These are phyloP conservation scores for Chrosomus eos DNA, from an alignment of 2,797 vertebrate species.

Conservation along the genomic window DNA sequence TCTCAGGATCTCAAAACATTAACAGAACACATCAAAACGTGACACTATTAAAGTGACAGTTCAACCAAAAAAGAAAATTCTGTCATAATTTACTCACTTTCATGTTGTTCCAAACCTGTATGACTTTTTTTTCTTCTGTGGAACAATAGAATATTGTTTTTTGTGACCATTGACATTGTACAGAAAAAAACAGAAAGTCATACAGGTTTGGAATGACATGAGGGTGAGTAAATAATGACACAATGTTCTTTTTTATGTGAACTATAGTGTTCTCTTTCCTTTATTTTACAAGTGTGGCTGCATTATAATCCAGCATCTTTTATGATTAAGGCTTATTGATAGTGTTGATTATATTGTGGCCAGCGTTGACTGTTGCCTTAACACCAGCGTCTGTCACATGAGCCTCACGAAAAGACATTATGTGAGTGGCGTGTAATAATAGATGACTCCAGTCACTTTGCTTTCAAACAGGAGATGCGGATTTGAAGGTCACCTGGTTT, in stretches of 20 bases:
- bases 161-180: not conserved
- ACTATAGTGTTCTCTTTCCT: constrained; percentile 1
- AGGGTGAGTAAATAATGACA: not conserved
- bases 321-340: constrained; percentile 72
- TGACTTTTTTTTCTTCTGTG: not conserved
- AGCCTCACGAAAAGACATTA: constrained; percentile 82
- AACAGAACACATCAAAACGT: too few relatives aligned
- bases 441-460: constrained; percentile 85
- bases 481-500: constrained; percentile 90
- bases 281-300: constrained; percentile 57
- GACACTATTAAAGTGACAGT: not conserved
- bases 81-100: not conserved
- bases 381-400: constrained; percentile 74
- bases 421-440: constrained; percentile 79
- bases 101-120: not conserved
- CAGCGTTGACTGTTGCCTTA: constrained; percentile 72
- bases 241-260: not conserved
- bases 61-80: not conserved
- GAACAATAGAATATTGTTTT: not conserved
- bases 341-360: constrained; percentile 70
- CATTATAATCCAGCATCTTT: constrained; percentile 47
- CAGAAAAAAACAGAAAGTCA: not conserved
- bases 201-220: not conserved
- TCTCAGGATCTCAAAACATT: too few relatives aligned
- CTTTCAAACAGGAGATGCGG: constrained; percentile 80